phyloP scores from a whole-genome alignment of 2,113 vertebrate genomes.

The Astur gentilis region DNA sequence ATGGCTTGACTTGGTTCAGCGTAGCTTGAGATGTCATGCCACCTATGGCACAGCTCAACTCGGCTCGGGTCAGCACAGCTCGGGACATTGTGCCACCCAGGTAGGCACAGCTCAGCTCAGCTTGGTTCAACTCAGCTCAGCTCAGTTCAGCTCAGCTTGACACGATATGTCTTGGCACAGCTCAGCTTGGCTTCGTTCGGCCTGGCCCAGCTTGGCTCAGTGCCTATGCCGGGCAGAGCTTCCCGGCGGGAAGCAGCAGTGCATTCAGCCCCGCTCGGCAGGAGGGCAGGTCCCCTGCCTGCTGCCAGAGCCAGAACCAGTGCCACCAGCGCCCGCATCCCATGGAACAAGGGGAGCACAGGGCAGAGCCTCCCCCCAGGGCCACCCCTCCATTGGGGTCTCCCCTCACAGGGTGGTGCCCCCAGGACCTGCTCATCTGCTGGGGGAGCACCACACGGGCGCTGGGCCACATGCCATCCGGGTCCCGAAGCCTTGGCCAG shows the following conservation, averaged over 20 bases:
- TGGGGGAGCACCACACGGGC: rapidly evolving
- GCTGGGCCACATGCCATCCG: rapidly evolving
- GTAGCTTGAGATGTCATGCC: background rate
- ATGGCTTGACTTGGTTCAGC: too few species aligned
- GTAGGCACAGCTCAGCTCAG: background rate
- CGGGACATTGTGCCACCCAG: background rate
- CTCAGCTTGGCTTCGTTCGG: rapidly evolving
- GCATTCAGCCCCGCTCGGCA: rapidly evolving
- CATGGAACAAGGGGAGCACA: background rate
- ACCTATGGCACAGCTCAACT: background rate
- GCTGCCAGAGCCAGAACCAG: background rate
- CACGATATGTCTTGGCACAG: background rate
- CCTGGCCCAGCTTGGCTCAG: rapidly evolving
- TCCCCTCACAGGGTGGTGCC: background rate
- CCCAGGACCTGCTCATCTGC: background rate
- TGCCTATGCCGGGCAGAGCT: background rate
- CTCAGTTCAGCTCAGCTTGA: too few species aligned
- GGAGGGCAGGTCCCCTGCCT: background rate
- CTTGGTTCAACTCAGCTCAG: background rate
- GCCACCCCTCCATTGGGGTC: rapidly evolving
- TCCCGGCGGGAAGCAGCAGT: background rate
- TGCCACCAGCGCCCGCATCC: background rate
- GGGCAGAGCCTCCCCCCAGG: background rate
- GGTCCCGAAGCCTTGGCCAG: background rate
- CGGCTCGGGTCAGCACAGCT: background rate